Conservation (phyloP, 35 echinoderm and acorn worm genomes). For the Diadema setosum region DNA sequence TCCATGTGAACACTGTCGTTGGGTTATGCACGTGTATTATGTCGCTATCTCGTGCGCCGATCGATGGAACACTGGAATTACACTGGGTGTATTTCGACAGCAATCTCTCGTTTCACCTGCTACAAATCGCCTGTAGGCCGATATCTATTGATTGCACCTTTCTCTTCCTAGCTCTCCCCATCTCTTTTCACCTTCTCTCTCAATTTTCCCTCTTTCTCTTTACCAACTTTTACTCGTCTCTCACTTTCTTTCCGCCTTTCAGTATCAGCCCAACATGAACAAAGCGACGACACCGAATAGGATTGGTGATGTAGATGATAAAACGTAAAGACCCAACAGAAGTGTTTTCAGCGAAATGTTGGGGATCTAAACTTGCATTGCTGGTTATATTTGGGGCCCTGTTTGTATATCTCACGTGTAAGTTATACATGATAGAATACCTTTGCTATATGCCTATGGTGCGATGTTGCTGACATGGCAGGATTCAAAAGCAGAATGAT, state of each 20-base stretch:
- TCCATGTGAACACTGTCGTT: not conserved
- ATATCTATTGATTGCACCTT: not conserved
- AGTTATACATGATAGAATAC: too few species aligned
- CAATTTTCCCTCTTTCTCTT: not conserved
- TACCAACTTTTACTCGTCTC: not conserved
- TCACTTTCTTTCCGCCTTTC: not conserved
- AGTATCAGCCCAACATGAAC: too few species aligned
- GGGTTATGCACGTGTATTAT: not conserved
- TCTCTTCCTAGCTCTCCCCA: not conserved
- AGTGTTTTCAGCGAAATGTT: too few species aligned
- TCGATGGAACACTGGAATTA: not conserved
- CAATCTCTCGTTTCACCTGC: conserved; percentile 24
- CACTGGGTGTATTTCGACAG: not conserved
- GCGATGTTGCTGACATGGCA: too few species aligned
- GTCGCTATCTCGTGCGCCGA: not conserved
- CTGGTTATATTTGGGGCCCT: too few species aligned
- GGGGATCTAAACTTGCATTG: too few species aligned
- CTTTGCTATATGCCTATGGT: too few species aligned
- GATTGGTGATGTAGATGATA: too few species aligned
- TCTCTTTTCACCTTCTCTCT: not conserved
- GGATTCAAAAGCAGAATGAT: too few species aligned
- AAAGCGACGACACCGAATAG: too few species aligned
- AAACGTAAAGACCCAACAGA: too few species aligned
- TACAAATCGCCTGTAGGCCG: not conserved
- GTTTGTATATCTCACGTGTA: too few species aligned